Conservation (phyloP, 2,797 vertebrate genomes). For the Sebastes flavidus region DNA sequence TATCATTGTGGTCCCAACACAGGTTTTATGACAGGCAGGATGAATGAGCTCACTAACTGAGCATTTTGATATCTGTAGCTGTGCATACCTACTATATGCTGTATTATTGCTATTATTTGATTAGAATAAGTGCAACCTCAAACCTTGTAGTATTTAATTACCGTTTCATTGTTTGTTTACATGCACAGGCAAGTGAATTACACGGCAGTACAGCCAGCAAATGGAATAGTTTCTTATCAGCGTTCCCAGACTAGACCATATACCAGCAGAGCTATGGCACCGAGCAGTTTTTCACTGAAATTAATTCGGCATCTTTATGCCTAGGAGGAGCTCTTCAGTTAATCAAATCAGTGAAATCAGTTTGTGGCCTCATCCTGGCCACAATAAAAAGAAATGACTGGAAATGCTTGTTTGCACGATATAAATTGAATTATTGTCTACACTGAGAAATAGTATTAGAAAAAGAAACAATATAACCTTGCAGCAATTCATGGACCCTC, state of each 20-base stretch:
- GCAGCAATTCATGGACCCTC: neutral
- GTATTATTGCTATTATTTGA: conserved; percentile 62
- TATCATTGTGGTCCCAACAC: conserved; percentile 61
- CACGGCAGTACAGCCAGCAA: conserved; percentile 51
- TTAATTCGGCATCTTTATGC: conserved; percentile 70
- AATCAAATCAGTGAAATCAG: conserved; percentile 78
- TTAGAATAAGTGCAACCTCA: conserved; percentile 63
- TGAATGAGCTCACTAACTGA: conserved; percentile 63
- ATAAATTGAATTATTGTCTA: conserved; percentile 66
- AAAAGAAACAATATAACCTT: neutral
- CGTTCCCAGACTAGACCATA: conserved; percentile 53
- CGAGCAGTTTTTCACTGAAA: conserved; percentile 62
- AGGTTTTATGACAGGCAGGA: conserved; percentile 66
- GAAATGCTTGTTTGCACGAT: conserved; percentile 60
- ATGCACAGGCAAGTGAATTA: conserved; percentile 74
- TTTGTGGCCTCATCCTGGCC: conserved; percentile 53
- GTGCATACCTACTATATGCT: conserved; percentile 45
- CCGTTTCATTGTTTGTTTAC: conserved; percentile 71
- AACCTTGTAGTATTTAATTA: conserved; percentile 76
- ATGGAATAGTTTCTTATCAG: conserved; percentile 77
- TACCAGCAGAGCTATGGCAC: conserved; percentile 48
- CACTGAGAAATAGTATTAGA: conserved; percentile 35
- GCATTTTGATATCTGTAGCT: conserved; percentile 52
- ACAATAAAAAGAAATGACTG: conserved; percentile 70
- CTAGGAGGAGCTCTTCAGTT: conserved; percentile 68